Evolutionary conservation across 2,797 vertebrate genomes (phyloP), one percentile per base, ranked within the genome.

Genomic region (Mormyrops attenuatus): DNA sequence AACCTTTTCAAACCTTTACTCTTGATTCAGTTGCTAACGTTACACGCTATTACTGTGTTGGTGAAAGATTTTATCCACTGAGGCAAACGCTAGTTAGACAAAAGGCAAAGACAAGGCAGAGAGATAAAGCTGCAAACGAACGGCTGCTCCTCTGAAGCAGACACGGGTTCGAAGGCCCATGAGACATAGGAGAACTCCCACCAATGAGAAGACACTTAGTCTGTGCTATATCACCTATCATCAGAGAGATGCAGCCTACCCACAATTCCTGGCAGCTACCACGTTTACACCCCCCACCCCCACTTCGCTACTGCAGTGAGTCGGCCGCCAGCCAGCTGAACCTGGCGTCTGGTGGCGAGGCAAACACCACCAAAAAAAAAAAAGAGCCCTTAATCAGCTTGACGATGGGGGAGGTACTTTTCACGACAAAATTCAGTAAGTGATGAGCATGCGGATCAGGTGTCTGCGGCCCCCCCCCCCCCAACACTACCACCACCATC

Each of bases 231-330:
- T 69, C 85, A 26, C 57, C 47, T 55, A 55, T 66, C 82, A 50
- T 77, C 7, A 55, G 41, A 87, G 50, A 66, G 49, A 85, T 63
- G 60, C 5, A 8, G 60, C 89, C 13, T 85, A 77, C 85, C 60
- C 89, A 60, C 69, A 89, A 69, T 89, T 50, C 89, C 82, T 82
- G 41, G 49, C 30, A 38, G 26, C 63, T 53, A 38, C 41, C 44
- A 30, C 0, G 3, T 49, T 73, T 50, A 38, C 86, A 13, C 50
- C n/a, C 88, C 44, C 60, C 82, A 30, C 55, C 85, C 44, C 88
- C 87, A 55, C 84, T 26, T 41, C 15, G 41, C 50, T 90, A 90
- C 88, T 90, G 91, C 91, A 91, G 57, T 63, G 88, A 52, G 49
- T 49, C 89, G 91, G 91, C 91, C 15, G 6, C 41, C 7, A 50